Conservation (phyloP, 2,797 vertebrate species). For the Nannoperca australis region DNA sequence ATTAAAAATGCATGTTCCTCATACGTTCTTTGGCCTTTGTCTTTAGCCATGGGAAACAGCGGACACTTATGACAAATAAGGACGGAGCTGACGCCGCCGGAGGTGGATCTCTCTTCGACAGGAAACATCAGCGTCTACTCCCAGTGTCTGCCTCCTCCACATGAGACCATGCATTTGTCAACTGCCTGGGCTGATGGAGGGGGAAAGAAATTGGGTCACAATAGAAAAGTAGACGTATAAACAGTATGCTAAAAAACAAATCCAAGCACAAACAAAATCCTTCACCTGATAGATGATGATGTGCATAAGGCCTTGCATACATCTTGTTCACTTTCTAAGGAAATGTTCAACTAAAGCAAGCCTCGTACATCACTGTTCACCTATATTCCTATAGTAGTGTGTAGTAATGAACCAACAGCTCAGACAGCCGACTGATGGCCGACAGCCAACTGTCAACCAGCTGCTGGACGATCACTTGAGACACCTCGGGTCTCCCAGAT, state of each 20-base stretch:
- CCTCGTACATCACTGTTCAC: conserved; percentile 7
- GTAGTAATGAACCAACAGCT: conserved; percentile 18
- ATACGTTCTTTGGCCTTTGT: conserved; percentile 80
- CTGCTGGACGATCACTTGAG: conserved; percentile 46
- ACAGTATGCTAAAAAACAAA: conserved; percentile 6
- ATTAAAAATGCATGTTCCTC: conserved; percentile 85
- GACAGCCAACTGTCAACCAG: conserved; percentile 44
- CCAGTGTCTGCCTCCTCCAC: conserved; percentile 44
- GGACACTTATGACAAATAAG: conserved; percentile 83
- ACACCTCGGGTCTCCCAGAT: conserved; percentile 30
- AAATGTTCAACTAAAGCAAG: not conserved
- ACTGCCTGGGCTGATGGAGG: conserved; percentile 40
- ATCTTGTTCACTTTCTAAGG: not conserved
- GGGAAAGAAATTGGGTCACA: conserved; percentile 52
- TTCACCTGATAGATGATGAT: conserved; percentile 21
- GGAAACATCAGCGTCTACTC: conserved; percentile 64
- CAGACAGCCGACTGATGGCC: conserved; percentile 35
- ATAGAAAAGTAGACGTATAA: conserved; percentile 13
- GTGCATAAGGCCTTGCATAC: not conserved
- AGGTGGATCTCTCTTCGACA: conserved; percentile 67
- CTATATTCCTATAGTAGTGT: conserved; percentile 8
- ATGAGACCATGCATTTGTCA: conserved; percentile 56
- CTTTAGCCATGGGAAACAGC: conserved; percentile 73
- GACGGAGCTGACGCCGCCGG: conserved; percentile 66
- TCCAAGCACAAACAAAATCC: not conserved